These are phyloP conservation scores for Myripristis murdjan DNA, from an alignment of 2,797 vertebrate species.

Conservation along the genomic window DNA sequence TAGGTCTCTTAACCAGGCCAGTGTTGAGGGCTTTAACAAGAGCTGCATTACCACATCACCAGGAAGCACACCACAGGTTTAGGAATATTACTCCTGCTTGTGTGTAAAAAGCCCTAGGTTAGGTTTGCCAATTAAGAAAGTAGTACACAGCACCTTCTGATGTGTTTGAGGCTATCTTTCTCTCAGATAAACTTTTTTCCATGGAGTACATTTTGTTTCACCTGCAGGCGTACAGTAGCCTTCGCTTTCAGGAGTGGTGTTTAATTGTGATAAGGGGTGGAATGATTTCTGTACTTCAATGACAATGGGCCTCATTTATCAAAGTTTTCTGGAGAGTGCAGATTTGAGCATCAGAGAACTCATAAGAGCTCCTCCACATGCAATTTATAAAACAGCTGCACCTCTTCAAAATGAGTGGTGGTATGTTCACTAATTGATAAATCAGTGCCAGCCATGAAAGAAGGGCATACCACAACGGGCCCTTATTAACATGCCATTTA, in stretches of 20 bases:
- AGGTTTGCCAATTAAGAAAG: slow-evolving; percentile 56
- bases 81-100: slow-evolving; percentile 24
- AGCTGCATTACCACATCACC: not conserved
- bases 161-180: slow-evolving; percentile 33
- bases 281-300: too few species aligned
- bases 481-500: too few species aligned
- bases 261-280: not conserved
- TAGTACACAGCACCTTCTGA: slow-evolving; percentile 28
- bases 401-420: too few species aligned
- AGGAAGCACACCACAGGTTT: slow-evolving; percentile 18
- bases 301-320: too few species aligned
- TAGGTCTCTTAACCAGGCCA: slow-evolving; percentile 16
- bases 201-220: not conserved
- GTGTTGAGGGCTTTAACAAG: slow-evolving; percentile 24
- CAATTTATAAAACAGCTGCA: too few species aligned
- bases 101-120: slow-evolving; percentile 44
- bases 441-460: too few species aligned
- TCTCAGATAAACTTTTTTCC: slow-evolving; percentile 17
- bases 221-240: not conserved
- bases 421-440: too few species aligned
- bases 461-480: too few species aligned
- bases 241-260: not conserved
- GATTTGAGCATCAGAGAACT: too few species aligned
- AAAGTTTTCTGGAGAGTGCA: too few species aligned
- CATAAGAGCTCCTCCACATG: too few species aligned